phyloP scores from a whole-genome alignment of 2,797 vertebrate species.

The Arremon brunneinucha region DNA sequence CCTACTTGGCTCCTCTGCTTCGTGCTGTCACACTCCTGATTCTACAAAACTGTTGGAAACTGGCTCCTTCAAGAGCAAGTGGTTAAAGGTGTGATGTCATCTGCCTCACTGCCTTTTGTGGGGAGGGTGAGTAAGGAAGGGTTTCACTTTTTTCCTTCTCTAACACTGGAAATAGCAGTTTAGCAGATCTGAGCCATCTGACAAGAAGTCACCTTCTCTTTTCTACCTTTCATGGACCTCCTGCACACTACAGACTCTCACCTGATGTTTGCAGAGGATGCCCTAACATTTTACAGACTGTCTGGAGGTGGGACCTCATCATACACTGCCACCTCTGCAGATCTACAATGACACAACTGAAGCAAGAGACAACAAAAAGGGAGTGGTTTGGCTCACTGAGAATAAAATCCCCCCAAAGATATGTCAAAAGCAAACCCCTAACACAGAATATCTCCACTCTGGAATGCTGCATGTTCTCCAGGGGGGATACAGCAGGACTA shows the following conservation, averaged over 20 bases:
- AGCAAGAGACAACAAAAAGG: fast-evolving
- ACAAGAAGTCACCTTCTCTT: not conserved
- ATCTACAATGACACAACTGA: not conserved
- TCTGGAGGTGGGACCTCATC: not conserved
- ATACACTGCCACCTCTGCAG: fast-evolving
- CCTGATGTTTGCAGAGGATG: not conserved
- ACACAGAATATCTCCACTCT: not conserved
- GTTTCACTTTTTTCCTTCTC: not conserved
- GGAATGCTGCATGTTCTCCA: fast-evolving
- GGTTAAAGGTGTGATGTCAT: not conserved
- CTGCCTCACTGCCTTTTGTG: not conserved
- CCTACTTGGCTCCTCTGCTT: not conserved
- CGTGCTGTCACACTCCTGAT: not conserved
- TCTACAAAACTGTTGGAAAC: not conserved
- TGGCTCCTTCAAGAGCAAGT: not conserved
- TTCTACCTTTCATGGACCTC: not conserved
- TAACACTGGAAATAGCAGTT: not conserved
- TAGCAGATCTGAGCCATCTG: not conserved
- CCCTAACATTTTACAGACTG: not conserved
- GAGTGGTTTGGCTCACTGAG: not conserved
- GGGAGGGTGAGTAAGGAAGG: not conserved
- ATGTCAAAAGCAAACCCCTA: fast-evolving
- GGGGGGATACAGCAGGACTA: not conserved
- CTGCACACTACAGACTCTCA: not conserved
- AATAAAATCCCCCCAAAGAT: not conserved